Base-by-base conservation (phyloP, 2,888 invertebrate species). In the Psylliodes chrysocephalus region DNA sequence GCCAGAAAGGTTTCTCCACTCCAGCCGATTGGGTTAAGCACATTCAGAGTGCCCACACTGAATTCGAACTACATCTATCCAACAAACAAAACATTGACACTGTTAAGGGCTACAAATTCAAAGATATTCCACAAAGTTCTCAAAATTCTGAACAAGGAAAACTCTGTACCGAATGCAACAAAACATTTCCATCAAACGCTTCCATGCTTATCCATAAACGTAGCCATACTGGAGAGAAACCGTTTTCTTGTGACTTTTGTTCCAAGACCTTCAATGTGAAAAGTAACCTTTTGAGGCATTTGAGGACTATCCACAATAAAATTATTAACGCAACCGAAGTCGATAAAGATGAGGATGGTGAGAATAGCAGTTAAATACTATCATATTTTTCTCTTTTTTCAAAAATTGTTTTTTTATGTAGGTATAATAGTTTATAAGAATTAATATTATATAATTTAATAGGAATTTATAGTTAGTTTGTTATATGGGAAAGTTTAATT, bases 21-120 rank as follows among this genome's bases (percentile, higher is more conserved):
- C 93, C 94, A 0, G 93, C 89, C 15, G 93, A 93, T 82, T 94
- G 94, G 94, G 94, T 94, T 46, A 89, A 92, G 2, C 94, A 94
- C 78, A 91, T 94, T 78, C 93, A 93, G 79, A 91, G 88, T 78
- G 89, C 91, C 28, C 94, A 94, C 81, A 93, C 93, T 0, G 93
- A 93, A 79, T 79, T 85, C 66, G 92, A 93, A 85, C 83, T 93
- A 82, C 91, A 92, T 79, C 84, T 91, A 80, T 90, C 90, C 84
- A 91, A 91, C 83, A 89, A 88, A 22, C 68, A 65, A 35, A 61
- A 59, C 25, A 49, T 18, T 18, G 44, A 17, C 2, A 3, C 51
- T 2, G 4, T 3, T 3, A 60, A 51, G 8, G 12, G 15, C 7
- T 22, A 46, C 25, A 44, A 25, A n/a, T 42, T 30, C 10, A 38